Base-by-base conservation (phyloP, 2,797 vertebrate species). In the Poeciliopsis infans region DNA sequence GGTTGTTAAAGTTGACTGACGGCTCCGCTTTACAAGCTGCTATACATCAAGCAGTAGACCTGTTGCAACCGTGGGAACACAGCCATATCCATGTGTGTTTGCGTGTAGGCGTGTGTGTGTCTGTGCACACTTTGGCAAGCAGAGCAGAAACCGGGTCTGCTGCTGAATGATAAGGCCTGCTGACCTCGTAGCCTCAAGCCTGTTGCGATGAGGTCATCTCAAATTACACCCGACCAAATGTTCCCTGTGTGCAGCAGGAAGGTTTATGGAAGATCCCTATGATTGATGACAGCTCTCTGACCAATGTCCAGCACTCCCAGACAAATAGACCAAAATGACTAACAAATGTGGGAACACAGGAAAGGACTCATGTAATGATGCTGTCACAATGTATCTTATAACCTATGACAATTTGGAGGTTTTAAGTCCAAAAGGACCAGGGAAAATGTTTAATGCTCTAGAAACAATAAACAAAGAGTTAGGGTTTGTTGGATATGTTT, bases 21-120 rank as follows among this genome's bases (percentile, higher is more conserved):
- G 89, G 86, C 79, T 66, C 78, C 5, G 45, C 88, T 93, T 92
- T 92, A 92, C 86, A 92, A 91, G 91, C 90, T 88, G 91, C 90
- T 77, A 90, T 90, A 91, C 85, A 88, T 92, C 91, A 90, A 85
- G 76, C 84, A 13, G 4, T 78, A 68, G 87, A 90, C 86, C 92
- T 82, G 87, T 83, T 86, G 86, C 80, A 87, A 78, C 79, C 82
- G 86, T 94, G 94, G 92, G 92, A 93, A 93, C 84, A 78, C 81
- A 82, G 81, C 74, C 84, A 77, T 79, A 33, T 80, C 86, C 18
- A 7, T 39, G 33, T 36, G 33, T 64, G 16, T 39, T 18, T 80
- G 61, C 46, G 76, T 84, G 68, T 55, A 31, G 55, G 70, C 39
- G 73, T 41, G 51, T 45, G 51, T 77, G 8, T 47, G 77, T 49